Evolutionary conservation across 2,113 vertebrate species (phyloP).

Genomic region (Mormyrus iriodes): DNA sequence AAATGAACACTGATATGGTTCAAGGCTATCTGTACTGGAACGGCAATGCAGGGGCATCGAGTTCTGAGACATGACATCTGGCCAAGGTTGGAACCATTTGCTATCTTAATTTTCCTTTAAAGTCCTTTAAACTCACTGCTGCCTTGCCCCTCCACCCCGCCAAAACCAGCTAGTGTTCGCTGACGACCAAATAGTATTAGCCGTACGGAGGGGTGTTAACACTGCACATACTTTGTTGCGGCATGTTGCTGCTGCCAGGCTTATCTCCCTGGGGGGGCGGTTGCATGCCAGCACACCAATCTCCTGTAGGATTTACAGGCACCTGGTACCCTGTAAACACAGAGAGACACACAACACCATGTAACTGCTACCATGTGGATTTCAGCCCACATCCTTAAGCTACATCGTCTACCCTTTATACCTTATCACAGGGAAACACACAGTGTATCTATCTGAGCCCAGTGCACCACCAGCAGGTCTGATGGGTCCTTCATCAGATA

Average conservation of each 20-base stretch:
- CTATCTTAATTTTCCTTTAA: background rate
- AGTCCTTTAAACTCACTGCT: background rate
- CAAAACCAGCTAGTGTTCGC: background rate
- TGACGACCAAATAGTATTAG: background rate
- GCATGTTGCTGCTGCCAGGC: slow-evolving; percentile 28
- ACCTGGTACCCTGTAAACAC: slow-evolving; percentile 49
- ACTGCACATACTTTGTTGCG: slow-evolving; percentile 48
- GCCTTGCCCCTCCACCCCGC: background rate
- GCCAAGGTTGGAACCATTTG: background rate
- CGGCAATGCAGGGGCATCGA: background rate
- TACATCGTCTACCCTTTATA: background rate
- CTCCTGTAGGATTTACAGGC: slow-evolving; percentile 44
- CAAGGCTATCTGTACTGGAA: background rate
- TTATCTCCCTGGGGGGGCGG: slow-evolving; percentile 51
- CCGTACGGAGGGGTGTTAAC: background rate
- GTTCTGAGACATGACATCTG: background rate
- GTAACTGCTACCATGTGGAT: background rate
- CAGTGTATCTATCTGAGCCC: background rate
- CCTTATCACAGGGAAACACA: background rate
- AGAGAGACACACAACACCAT: background rate
- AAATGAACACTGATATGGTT: background rate
- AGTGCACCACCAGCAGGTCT: background rate
- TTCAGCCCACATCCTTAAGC: background rate
- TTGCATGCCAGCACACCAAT: slow-evolving; percentile 53
- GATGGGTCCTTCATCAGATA: background rate